These are phyloP conservation scores for Urocynchramus pylzowi DNA, from an alignment of 2,113 vertebrate genomes.

Conservation along the genomic window DNA sequence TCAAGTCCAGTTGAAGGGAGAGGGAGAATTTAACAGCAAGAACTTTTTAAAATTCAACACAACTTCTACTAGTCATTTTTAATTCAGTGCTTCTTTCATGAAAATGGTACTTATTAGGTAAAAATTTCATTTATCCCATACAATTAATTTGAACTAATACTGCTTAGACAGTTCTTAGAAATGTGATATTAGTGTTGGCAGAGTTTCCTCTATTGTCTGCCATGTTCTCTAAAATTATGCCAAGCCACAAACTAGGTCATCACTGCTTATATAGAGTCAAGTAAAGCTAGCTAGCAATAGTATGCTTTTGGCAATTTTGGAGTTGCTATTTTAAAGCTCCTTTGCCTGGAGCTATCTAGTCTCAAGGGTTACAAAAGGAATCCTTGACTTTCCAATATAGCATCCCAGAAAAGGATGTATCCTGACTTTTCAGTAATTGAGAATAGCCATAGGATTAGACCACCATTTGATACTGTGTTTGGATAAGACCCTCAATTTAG, in stretches of 20 bases:
- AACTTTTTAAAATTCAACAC: neutral
- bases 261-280: constrained; percentile 21
- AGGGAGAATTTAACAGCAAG: neutral
- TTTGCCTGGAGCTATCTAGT: constrained; percentile 38
- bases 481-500: constrained; percentile 33
- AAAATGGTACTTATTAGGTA: neutral
- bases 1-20: neutral
- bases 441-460: constrained; percentile 38
- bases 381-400: constrained; percentile 9
- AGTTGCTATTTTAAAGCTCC: constrained; percentile 37
- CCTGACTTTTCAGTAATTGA: constrained; percentile 16
- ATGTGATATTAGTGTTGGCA: neutral
- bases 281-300: neutral
- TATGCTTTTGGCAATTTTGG: constrained; percentile 6
- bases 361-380: constrained; percentile 33
- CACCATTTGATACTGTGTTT: constrained; percentile 43
- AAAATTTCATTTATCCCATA: neutral
- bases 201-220: constrained; percentile 28
- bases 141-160: neutral
- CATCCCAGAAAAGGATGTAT: neutral
- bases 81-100: neutral
- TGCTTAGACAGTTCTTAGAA: neutral
- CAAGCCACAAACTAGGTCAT: constrained; percentile 24
- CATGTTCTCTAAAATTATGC: neutral
- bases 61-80: neutral